Base-by-base conservation (phyloP, 2,113 vertebrate genomes). In the Ictidomys tridecemlineatus region DNA sequence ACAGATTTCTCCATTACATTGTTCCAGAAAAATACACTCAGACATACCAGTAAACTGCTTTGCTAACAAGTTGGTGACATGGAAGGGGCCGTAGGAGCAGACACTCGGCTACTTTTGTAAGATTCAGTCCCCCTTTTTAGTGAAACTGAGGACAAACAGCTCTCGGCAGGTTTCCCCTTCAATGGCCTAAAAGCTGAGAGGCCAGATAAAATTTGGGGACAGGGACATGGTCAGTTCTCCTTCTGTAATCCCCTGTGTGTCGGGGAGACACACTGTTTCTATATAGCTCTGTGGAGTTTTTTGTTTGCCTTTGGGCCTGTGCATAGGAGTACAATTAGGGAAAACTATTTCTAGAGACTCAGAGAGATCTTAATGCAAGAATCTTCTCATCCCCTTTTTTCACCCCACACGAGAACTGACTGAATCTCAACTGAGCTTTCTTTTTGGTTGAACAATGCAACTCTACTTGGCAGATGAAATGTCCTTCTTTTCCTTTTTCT, bases 1-100 rank as follows among this genome's bases (percentile, higher is more conserved):
- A 67, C 65, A 83, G 91, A 97, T 97, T 98, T 91, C 95, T 98
- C 5, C 85, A 96, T 92, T 96, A 97, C 73, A 88, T 97, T 98
- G 94, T 98, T 98, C 90, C 65, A 97, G 96, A 95, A 98, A 97
- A 98, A 97, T 8, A 63, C 72, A 22, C 91, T 84, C 53, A 65
- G 77, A 70, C 69, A 53, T 32, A 82, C 91, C 92, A 74, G 5
- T 61, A 84, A 97, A 97, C 93, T 91, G n/a, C 0, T 77, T 89
- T 63, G 32, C 20, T 72, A 78, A 69, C 34, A 98, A 98, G 97
- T 98, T 98, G 91, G 65, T 89, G 45, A 65, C 92, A 86, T 74
- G 91, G 79, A 90, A 94, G 72, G 72, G 72, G 39, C 82, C 30
- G 65, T n/a, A 9, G 39, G 79, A 39, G 18, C 37, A 80, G 86